phyloP scores from a whole-genome alignment of 2,113 vertebrate genomes.

The Pangasianodon hypophthalmus region DNA sequence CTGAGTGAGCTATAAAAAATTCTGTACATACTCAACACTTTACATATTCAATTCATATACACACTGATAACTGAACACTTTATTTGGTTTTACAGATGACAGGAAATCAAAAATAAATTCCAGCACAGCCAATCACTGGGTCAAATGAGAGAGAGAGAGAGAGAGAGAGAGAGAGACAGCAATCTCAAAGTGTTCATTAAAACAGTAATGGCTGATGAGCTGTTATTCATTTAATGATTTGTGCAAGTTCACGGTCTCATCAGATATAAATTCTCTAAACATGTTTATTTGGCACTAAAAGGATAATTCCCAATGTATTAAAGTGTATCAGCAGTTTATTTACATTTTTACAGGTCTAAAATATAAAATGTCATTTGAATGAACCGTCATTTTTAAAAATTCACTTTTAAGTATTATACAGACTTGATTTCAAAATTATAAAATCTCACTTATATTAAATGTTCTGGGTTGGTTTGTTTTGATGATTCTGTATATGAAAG shows the following conservation, averaged over 20 bases:
- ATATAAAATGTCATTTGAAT: constrained; percentile 62
- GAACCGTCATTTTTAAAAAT: constrained; percentile 52
- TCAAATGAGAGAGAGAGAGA: constrained; percentile 2
- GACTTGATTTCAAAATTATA: constrained; percentile 66
- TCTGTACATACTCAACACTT: too few species aligned
- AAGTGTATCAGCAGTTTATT: constrained; percentile 58
- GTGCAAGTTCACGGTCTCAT: constrained; percentile 13
- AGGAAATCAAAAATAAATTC: constrained; percentile 59
- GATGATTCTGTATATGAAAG: constrained; percentile 59
- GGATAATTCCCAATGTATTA: constrained; percentile 15
- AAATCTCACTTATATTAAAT: constrained; percentile 55
- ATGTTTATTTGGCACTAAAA: constrained; percentile 51
- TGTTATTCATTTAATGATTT: constrained; percentile 27
- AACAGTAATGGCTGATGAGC: constrained; percentile 31
- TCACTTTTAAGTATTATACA: constrained; percentile 58
- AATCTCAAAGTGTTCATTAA: background rate
- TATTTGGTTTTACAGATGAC: constrained; percentile 72
- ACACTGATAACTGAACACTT: constrained; percentile 60
- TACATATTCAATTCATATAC: constrained; percentile 20
- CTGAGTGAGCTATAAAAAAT: background rate
- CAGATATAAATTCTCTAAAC: constrained; percentile 49
- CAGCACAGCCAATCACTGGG: constrained; percentile 50
- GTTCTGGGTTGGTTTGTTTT: constrained; percentile 31
- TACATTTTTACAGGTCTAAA: constrained; percentile 60
- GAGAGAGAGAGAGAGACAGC: constrained; percentile 28